Conservation (phyloP, 2,888 invertebrate species). For the Ommatoiulus sabulosus region DNA sequence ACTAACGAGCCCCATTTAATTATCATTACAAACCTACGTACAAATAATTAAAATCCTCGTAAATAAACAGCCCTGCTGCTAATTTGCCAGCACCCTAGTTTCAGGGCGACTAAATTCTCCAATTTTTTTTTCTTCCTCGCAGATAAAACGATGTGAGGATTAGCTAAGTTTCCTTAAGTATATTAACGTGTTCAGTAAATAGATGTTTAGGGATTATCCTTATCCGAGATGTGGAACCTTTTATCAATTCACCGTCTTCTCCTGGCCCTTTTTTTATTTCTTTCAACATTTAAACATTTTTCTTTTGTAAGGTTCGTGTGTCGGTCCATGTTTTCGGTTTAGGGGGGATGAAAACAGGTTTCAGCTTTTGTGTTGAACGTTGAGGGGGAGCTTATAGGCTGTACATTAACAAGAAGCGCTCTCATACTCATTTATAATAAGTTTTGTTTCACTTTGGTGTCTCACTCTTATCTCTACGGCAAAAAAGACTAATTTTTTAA, state of each 20-base stretch:
- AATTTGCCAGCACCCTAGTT: slow-evolving; percentile 20
- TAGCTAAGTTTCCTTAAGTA: slow-evolving; percentile 12
- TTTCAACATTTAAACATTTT: slow-evolving; percentile 29
- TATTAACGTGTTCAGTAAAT: slow-evolving; percentile 47
- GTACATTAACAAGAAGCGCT: slow-evolving; percentile 15
- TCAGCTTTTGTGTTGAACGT: slow-evolving; percentile 28
- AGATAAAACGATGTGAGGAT: neutral
- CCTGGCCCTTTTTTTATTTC: neutral
- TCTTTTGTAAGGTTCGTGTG: slow-evolving; percentile 12
- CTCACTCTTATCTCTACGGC: slow-evolving; percentile 8
- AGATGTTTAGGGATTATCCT: slow-evolving; percentile 45
- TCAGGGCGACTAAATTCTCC: neutral
- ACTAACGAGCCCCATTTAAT: neutral
- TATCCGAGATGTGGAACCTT: slow-evolving; percentile 17
- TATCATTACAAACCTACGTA: neutral
- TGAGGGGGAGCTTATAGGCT: slow-evolving; percentile 9
- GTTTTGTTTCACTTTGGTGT: slow-evolving; percentile 47
- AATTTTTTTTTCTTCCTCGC: neutral
- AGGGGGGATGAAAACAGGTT: slow-evolving; percentile 10
- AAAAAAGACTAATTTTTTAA: slow-evolving; percentile 33
- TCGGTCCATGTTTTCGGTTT: neutral
- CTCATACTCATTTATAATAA: slow-evolving; percentile 38
- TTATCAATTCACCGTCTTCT: slow-evolving; percentile 29
- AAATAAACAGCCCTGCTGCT: neutral
- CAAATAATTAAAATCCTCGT: slow-evolving; percentile 28